Evolutionary conservation across 2,888 invertebrate species (phyloP).

Genomic region (Choristoneura rosaceana): DNA sequence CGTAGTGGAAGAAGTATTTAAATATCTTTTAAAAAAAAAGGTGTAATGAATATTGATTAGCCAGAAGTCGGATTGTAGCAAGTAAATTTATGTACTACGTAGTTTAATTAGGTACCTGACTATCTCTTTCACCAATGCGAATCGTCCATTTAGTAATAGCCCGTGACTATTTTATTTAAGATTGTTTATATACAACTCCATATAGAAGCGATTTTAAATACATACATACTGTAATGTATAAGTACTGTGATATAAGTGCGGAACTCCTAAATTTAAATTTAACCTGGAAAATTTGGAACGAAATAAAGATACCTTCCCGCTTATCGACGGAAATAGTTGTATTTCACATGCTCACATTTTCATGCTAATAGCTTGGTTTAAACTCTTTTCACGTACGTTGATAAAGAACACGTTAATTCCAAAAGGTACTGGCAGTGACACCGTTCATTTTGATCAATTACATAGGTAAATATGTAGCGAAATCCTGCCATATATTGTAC

Average conservation of each 20-base stretch:
- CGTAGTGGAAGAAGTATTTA: too few species aligned
- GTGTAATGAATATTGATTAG: too few species aligned
- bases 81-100: too few species aligned
- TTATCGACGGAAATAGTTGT: conserved; percentile 2
- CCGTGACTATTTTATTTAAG: too few species aligned
- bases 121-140: not conserved
- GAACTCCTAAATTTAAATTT: not conserved
- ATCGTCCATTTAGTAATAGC: not conserved
- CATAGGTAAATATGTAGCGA: too few species aligned
- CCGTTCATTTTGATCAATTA: not conserved
- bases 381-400: not conserved
- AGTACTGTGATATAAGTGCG: not conserved
- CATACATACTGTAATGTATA: too few species aligned
- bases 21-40: too few species aligned
- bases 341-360: not conserved
- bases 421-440: not conserved
- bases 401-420: not conserved
- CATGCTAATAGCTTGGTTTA: not conserved
- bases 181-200: too few species aligned
- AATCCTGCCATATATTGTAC: too few species aligned
- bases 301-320: not conserved
- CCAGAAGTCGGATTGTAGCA: too few species aligned
- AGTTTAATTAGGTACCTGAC: too few species aligned
- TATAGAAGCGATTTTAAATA: too few species aligned
- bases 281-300: not conserved